Evolutionary conservation across 1,140 invertebrate species (phyloP).

Genomic region (Marisa cornuarietis): DNA sequence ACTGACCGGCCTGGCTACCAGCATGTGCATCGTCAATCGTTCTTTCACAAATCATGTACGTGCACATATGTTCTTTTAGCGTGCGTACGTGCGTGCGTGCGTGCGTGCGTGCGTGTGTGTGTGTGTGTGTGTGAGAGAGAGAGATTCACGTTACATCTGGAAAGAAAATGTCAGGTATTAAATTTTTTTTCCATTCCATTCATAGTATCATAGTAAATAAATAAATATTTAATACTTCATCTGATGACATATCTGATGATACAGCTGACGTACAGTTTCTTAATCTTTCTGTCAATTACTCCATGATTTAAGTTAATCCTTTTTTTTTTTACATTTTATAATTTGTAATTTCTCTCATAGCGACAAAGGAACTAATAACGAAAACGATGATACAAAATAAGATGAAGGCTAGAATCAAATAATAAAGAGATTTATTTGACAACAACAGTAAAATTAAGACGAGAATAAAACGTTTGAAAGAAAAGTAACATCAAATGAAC

Average conservation of each 20-base stretch:
- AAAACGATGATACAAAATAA: neutral
- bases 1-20: neutral
- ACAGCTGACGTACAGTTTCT: neutral
- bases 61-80: no score
- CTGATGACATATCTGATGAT: neutral
- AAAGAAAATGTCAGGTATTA: neutral
- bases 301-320: neutral
- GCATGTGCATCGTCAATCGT: neutral
- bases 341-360: neutral
- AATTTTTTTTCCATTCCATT: no score
- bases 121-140: neutral
- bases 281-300: neutral
- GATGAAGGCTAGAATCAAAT: neutral
- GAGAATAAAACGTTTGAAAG: constrained; percentile 1
- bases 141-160: neutral
- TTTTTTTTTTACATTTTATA: no score
- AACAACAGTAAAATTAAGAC: neutral
- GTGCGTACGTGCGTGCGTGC: neutral
- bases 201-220: neutral
- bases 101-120: neutral
- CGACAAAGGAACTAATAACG: neutral
- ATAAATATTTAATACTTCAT: neutral
- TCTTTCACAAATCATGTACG: neutral
- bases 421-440: neutral
- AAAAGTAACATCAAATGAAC: neutral